phyloP scores from a whole-genome alignment of 2,113 vertebrate genomes.

The Hassar affinis region DNA sequence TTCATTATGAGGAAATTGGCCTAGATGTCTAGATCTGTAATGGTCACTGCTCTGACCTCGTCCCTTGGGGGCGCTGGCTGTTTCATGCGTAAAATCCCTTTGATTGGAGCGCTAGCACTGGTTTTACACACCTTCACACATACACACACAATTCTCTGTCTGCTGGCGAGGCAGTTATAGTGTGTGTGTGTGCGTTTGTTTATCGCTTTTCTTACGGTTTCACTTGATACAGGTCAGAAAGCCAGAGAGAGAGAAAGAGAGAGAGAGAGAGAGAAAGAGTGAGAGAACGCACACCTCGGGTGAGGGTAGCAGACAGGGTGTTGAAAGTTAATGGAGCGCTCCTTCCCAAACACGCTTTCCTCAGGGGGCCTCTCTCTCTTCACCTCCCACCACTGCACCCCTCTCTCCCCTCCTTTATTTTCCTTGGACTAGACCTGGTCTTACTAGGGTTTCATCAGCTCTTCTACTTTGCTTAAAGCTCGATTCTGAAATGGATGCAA shows the following conservation, averaged over 20 bases:
- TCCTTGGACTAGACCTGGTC: constrained; percentile 70
- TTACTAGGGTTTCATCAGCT: constrained; percentile 74
- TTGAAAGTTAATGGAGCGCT: constrained; percentile 72
- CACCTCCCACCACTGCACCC: constrained; percentile 64
- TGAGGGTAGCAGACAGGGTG: constrained; percentile 65
- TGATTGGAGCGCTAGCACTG: constrained; percentile 74
- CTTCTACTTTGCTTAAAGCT: constrained; percentile 66
- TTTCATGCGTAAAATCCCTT: constrained; percentile 79
- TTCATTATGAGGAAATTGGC: constrained; percentile 72
- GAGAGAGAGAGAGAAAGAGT: constrained; percentile 50
- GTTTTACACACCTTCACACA: constrained; percentile 54
- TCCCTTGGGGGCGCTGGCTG: constrained; percentile 71
- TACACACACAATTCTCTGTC: constrained; percentile 19
- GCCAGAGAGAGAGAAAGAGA: too few species aligned
- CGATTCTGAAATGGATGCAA: constrained; percentile 13
- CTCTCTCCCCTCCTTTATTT: constrained; percentile 76
- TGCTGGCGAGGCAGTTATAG: constrained; percentile 19
- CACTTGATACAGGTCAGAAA: constrained; percentile 53
- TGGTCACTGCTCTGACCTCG: constrained; percentile 70
- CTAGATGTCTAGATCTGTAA: constrained; percentile 59
- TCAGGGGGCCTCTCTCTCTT: constrained; percentile 59
- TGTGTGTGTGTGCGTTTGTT: constrained; percentile 59
- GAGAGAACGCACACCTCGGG: constrained; percentile 53
- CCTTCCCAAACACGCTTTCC: constrained; percentile 73
- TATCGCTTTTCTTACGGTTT: constrained; percentile 56